Evolutionary conservation across 30 jellyfish, hydroid and myxozoan genomes (phyloP), one percentile per base, ranked within the genome.

Genomic region (Catostylus mosaicus): DNA sequence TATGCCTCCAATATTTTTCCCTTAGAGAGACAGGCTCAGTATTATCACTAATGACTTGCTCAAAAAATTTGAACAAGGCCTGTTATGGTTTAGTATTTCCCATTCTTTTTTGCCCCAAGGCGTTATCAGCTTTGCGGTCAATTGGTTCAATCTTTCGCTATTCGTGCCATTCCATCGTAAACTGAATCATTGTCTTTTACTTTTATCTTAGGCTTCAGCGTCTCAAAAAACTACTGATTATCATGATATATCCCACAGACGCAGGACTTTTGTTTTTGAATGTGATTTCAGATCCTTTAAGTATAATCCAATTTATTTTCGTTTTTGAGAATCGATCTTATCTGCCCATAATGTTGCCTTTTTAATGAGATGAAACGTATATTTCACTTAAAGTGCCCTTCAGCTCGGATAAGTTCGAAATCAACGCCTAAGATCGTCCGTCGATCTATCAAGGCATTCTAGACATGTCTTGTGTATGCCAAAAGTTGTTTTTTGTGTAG

Each of bases 171-270:
- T 50, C 76, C 78, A 10, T 31, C 19, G 47, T 47, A 29, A 11
- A 72, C 71, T 72, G 84, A 45, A 22, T 72, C 84, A 72, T n/a
- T 16, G 70, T 24, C 57, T 14, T 30, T 10, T 54, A 45, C 84
- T 75, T 77, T 56, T 75, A 33, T 75, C 87, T 8, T 30, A 22
- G 77, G 30, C 2, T 56, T 52, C n/a, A 22, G 31, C 20, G 46
- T 37, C 65, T 38, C 73, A 31, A 18, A 27, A 79, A 63, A 63
- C 90, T 40, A 38, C 83, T 75, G 57, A 70, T 82, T 82, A 82
- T 27, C 64, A 43, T 82, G 92, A 82, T 82, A 75, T 70, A 22
- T 82, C 69, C 60, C 31, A 75, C 92, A 82, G 92, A 82, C 92
- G 37, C 46, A 14, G 68, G 34, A 45, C 34, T 60, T 77, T 43